phyloP scores from a whole-genome alignment of 2,113 vertebrate species.

The Sapajus apella region DNA sequence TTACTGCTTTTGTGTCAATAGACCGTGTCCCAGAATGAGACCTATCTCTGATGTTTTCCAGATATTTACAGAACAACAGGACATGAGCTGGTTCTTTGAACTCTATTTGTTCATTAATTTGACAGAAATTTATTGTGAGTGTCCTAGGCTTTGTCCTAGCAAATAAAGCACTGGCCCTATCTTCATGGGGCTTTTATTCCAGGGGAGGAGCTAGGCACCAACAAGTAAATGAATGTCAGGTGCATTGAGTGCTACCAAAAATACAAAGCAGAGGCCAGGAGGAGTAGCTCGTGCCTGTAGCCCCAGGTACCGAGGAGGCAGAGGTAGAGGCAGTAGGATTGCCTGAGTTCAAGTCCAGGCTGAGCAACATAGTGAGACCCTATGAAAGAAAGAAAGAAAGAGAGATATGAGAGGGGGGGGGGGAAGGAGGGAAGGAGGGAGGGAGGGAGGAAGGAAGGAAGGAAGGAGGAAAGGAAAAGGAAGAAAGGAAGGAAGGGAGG shows the following conservation, averaged over 20 bases:
- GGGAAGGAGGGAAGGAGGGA: fast-evolving
- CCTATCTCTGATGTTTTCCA: not conserved
- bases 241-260: not conserved
- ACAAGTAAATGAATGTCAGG: not conserved
- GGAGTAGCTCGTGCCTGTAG: not conserved
- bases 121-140: not conserved
- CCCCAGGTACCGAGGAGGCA: not conserved
- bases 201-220: not conserved
- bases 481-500: no score
- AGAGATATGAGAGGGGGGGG: fast-evolving
- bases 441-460: fast-evolving
- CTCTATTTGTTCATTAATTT: not conserved
- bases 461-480: no score
- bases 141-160: not conserved
- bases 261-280: not conserved
- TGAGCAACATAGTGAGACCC: not conserved
- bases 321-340: not conserved
- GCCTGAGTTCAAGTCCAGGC: not conserved
- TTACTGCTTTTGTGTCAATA: not conserved
- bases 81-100: not conserved
- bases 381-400: not conserved
- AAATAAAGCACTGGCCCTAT: not conserved
- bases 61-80: not conserved
- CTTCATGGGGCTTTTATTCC: not conserved
- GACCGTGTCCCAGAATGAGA: not conserved